These are phyloP conservation scores for Agrilus biguttatus DNA, from an alignment of 2,888 invertebrate genomes.

Conservation along the genomic window DNA sequence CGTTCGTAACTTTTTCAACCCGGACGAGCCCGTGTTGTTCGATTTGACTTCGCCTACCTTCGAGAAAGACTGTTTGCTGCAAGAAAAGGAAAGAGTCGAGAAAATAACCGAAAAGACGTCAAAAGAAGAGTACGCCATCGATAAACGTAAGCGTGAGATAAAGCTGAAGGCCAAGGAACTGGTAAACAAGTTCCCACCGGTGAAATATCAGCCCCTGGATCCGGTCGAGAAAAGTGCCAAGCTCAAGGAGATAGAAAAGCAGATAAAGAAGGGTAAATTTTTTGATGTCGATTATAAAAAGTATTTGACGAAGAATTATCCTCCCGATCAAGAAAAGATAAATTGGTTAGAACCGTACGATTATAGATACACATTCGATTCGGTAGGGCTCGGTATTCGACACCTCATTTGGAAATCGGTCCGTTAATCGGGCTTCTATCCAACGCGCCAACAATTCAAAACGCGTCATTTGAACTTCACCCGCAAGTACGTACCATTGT, in stretches of 20 bases:
- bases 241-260: constrained; percentile 24
- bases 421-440: constrained; percentile 13
- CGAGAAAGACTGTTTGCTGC: constrained; percentile 25
- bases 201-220: constrained; percentile 25
- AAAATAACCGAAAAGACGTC: constrained; percentile 26
- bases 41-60: constrained; percentile 18
- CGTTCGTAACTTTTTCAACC: constrained; percentile 10
- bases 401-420: constrained; percentile 29
- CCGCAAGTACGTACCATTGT: constrained; percentile 16
- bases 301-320: constrained; percentile 19
- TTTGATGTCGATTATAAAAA: constrained; percentile 28
- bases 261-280: constrained; percentile 27
- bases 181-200: constrained; percentile 15
- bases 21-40: constrained; percentile 11
- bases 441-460: constrained; percentile 20
- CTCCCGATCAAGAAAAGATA: constrained; percentile 8
- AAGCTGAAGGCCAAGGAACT: constrained; percentile 20
- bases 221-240: constrained; percentile 29
- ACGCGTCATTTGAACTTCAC: constrained; percentile 16
- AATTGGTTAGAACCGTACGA: constrained; percentile 24
- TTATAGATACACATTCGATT: constrained; percentile 25
- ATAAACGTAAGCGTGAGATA: constrained; percentile 25
- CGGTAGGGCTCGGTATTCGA: constrained; percentile 27
- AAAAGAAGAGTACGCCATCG: constrained; percentile 24
- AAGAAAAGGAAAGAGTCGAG: constrained; percentile 26